Base-by-base conservation (phyloP, 1,140 invertebrate genomes). In the Atta colombica region DNA sequence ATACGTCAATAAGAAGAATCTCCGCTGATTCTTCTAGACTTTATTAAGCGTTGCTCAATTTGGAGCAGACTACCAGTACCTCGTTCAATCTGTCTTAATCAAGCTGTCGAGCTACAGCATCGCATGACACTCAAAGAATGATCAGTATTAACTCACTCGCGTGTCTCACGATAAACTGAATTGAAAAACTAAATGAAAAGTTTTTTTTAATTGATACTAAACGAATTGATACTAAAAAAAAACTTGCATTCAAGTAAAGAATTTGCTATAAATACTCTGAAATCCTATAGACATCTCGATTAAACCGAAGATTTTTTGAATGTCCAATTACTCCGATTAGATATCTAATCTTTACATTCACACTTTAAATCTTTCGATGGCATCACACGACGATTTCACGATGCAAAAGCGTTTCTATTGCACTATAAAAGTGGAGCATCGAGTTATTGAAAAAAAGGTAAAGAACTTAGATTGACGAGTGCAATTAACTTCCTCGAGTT, bases 1-100 rank as follows among this genome's bases (percentile, higher is more conserved):
- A 35, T 55, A 14, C 35, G 16, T 3, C 39, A 4, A 16, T 49
- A 53, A 14, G n/a, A 3, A 68, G 75, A 78, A 61, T 61, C 60
- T 45, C 16, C 75, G 39, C 39, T 14, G 77, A 39, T 14, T 81
- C n/a, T 69, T 69, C 31, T n/a, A 69, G 31, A 69, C 45, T 69
- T 69, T 81, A 69, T 80, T 58, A 58, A 80, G 21, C 63, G 10
- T 84, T 51, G 80, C 49, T 84, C 69, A 74, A 82, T 74, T 61
- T 49, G 53, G 66, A 45, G 35, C 53, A n/a, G 80, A 63, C 55
- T 49, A 25, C n/a, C 66, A 82, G 68, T 55, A 60, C 21, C 69
- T 82, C 68, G 68, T 49, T 82, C 80, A 82, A 82, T 82, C 80
- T 74, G 53, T 74, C 58, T 60, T 82, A 82, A 82, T 82, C 35